Base-by-base conservation (phyloP, 2,888 invertebrate genomes). In the Tinea semifulvella region DNA sequence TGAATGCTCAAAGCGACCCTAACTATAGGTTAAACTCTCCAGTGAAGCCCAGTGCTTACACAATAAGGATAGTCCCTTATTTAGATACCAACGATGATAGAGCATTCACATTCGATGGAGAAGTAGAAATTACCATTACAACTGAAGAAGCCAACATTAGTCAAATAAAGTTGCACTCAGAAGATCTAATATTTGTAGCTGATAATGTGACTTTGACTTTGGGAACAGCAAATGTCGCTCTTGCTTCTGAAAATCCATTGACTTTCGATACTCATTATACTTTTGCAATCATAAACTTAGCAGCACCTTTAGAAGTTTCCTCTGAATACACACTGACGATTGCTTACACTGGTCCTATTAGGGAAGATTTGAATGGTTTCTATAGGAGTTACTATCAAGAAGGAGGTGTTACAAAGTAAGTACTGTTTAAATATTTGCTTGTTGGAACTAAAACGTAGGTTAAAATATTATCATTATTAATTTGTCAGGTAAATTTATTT, bases 371-470 rank as follows among this genome's bases (percentile, higher is more conserved):
- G 50, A 73, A 61, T 45, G 88, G 88, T 43, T 87, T 88, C 53
- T 88, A 87, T 55, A 81, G 81, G 45, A 87, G 85, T 53, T 82
- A 79, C 28, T 88, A 88, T 53, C 54, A 65, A 3, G 67, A 82
- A 40, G 58, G 69, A 19, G 75, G 75, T 1, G 63, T 73, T 27
- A 81, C 63, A 47, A 84, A 82, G 86, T 85, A 68, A 75, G 77
- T 74, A 36, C 18, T 36, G 8, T 16, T 36, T 36, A 36, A n/a
- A 11, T 35, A 7, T 22, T 22, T 22, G 5, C 8, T 7, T 22
- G 8, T 22, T 22, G 5, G 25, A 22, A 22, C n/a, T n/a, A n/a
- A 22, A 22, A 7, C 5, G 8, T 22, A 22, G 8, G 25, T 5
- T 22, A 22, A 22, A 8, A 8, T 22, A 8, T 22, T 22, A 7